These are phyloP conservation scores for Agriotes lineatus DNA, from an alignment of 2,888 invertebrate species.

Conservation along the genomic window DNA sequence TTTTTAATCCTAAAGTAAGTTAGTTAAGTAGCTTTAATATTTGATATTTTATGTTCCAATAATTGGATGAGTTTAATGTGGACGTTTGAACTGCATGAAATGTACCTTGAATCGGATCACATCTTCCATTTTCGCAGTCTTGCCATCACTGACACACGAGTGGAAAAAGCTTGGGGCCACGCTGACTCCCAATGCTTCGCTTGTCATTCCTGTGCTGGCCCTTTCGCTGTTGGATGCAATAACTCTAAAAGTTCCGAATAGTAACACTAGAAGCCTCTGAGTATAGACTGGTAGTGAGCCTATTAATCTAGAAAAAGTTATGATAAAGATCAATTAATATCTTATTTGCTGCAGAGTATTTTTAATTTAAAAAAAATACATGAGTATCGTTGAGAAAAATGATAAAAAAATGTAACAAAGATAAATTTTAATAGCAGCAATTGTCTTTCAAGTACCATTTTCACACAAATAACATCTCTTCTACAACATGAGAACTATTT, in stretches of 20 bases:
- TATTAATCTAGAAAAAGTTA: conserved; percentile 76
- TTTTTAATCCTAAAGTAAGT: no score
- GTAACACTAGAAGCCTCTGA: conserved; percentile 91
- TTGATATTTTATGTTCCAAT: neutral
- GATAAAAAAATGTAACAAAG: no score
- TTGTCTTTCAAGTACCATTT: no score
- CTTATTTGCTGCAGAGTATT: neutral
- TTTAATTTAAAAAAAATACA: no score
- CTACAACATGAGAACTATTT: no score
- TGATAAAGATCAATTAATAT: neutral
- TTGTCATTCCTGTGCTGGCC: conserved; percentile 93
- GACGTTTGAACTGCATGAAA: no score
- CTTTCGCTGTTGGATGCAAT: conserved; percentile 93
- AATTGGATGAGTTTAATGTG: no score
- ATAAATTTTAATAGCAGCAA: no score
- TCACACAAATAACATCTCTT: no score
- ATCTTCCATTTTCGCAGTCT: conserved; percentile 96
- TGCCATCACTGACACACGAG: conserved; percentile 94
- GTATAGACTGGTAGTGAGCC: conserved; percentile 89
- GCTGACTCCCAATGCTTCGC: conserved; percentile 94
- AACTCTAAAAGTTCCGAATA: conserved; percentile 97
- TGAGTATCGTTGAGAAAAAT: no score
- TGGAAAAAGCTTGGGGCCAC: conserved; percentile 97
- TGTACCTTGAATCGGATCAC: conserved; percentile 92
- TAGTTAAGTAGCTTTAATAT: no score